Evolutionary conservation across 2,888 invertebrate species (phyloP).

Genomic region (Oxyteleia sp.): DNA sequence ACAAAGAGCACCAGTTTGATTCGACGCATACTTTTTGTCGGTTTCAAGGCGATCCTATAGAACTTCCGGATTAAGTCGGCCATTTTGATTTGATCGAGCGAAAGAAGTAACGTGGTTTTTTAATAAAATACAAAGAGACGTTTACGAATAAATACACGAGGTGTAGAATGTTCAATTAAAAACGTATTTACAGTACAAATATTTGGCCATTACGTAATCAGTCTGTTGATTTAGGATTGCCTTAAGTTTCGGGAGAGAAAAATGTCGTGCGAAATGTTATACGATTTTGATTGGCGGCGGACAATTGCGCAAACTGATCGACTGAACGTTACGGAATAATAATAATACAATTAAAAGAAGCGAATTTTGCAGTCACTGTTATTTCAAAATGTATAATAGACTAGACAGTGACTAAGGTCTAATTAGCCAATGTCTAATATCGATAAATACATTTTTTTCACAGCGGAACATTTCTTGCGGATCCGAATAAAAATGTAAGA

Average conservation of each 20-base stretch:
- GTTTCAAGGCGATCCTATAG: slow-evolving; percentile 10
- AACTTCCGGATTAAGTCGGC: not conserved
- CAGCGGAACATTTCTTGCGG: no score
- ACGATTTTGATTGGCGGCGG: not conserved
- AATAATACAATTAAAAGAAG: no score
- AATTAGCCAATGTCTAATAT: not conserved
- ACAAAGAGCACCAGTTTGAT: slow-evolving; percentile 45
- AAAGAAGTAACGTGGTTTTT: no score
- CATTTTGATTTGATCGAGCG: no score
- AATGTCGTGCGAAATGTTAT: slow-evolving; percentile 23
- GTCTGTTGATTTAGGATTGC: slow-evolving; percentile 6
- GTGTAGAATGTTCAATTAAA: no score
- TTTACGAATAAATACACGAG: no score
- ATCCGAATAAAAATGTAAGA: slow-evolving; percentile 2
- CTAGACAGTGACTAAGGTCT: not conserved
- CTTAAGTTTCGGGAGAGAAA: slow-evolving; percentile 5
- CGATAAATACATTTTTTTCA: no score
- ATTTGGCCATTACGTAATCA: not conserved
- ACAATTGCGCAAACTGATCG: no score
- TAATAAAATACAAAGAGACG: no score
- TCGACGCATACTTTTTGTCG: slow-evolving; percentile 19
- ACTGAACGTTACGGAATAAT: no score
- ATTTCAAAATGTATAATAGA: not conserved
- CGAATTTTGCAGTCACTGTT: no score
- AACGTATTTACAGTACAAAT: no score